Percentiles rank a stretch among this genome's conserved stretches.
Evolutionary conservation across 2,888 invertebrate species (phyloP).

Genomic region (Perithous albicinctus): DNA sequence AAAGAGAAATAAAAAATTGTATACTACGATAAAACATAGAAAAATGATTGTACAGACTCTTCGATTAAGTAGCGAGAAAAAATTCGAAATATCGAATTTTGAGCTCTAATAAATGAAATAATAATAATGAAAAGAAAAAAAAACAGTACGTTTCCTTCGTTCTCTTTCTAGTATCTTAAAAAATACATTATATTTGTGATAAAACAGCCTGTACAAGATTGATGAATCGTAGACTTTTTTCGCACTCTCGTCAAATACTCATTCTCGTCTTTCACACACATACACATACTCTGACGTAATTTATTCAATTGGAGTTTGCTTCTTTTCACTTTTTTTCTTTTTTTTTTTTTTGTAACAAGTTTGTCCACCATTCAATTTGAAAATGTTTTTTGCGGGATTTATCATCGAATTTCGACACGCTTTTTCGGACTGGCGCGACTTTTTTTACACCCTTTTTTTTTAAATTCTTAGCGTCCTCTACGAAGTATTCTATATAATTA

Average conservation of each 20-base stretch:
- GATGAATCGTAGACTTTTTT: conserved; percentile 63
- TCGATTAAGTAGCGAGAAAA: conserved; percentile 16
- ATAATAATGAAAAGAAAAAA: conserved; percentile 27
- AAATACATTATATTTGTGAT: conserved; percentile 76
- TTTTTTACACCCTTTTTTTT: no score
- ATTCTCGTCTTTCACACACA: conserved; percentile 54
- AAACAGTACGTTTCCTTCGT: conserved; percentile 33
- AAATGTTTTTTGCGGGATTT: not conserved
- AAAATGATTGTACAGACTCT: conserved; percentile 56
- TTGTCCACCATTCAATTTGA: conserved; percentile 9
- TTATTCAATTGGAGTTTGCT: conserved; percentile 30
- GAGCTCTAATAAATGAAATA: conserved; percentile 36
- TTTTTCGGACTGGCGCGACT: not conserved
- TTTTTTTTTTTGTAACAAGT: not conserved
- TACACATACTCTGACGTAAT: conserved; percentile 29
- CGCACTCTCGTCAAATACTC: conserved; percentile 52
- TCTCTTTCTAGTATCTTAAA: conserved; percentile 71
- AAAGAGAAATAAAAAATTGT: conserved; percentile 22
- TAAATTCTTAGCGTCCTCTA: no score
- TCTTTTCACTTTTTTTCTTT: conserved; percentile 26
- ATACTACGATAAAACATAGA: conserved; percentile 11
- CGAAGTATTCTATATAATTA: no score
- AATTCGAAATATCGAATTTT: conserved; percentile 21
- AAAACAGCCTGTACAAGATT: conserved; percentile 76
- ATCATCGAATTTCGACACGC: conserved; percentile 1